Percentiles rank a stretch among this genome's conserved stretches.
Evolutionary conservation across 2,888 invertebrate species (phyloP).

Genomic region (Hermaeophaga mercurialis): DNA sequence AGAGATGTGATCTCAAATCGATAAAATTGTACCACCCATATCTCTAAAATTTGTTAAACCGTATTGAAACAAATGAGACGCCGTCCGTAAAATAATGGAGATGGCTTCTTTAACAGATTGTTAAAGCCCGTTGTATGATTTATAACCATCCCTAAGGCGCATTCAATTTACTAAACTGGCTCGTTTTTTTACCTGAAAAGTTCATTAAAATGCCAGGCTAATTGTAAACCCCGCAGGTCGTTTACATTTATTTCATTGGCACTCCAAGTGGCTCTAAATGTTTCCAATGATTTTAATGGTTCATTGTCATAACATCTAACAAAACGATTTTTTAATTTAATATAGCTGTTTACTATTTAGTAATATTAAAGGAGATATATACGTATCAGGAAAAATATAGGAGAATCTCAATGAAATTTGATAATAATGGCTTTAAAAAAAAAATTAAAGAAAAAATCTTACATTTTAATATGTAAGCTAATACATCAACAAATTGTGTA

Average conservation of each 20-base stretch:
- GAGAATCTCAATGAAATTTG: too few relatives aligned
- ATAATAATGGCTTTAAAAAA: too few relatives aligned
- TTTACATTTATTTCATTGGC: conserved; percentile 40
- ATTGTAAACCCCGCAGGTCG: conserved; percentile 44
- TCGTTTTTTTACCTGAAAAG: conserved; percentile 46
- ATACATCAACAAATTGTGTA: too few relatives aligned
- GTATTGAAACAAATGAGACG: conserved; percentile 35
- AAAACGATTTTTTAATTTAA: not conserved
- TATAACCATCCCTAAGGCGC: conserved; percentile 43
- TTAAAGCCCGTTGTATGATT: conserved; percentile 47
- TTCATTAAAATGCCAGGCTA: conserved; percentile 48
- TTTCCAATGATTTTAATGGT: conserved; percentile 29
- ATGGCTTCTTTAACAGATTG: conserved; percentile 45
- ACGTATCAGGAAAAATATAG: too few relatives aligned
- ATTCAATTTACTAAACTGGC: conserved; percentile 48
- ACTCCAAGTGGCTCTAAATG: conserved; percentile 27
- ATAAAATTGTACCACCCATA: not conserved
- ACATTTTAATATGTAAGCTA: too few relatives aligned
- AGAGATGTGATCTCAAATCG: too few relatives aligned
- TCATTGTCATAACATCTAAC: conserved; percentile 31
- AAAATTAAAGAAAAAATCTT: too few relatives aligned
- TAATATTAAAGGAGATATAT: too few relatives aligned
- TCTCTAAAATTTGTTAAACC: conserved; percentile 17
- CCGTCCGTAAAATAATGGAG: conserved; percentile 40
- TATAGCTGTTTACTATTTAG: too few relatives aligned